Percentiles rank a stretch among this genome's conserved stretches.
These are phyloP conservation scores for Cassiopea andromeda DNA, from an alignment of 30 jellyfish, hydroid and myxozoan species.

Conservation along the genomic window DNA sequence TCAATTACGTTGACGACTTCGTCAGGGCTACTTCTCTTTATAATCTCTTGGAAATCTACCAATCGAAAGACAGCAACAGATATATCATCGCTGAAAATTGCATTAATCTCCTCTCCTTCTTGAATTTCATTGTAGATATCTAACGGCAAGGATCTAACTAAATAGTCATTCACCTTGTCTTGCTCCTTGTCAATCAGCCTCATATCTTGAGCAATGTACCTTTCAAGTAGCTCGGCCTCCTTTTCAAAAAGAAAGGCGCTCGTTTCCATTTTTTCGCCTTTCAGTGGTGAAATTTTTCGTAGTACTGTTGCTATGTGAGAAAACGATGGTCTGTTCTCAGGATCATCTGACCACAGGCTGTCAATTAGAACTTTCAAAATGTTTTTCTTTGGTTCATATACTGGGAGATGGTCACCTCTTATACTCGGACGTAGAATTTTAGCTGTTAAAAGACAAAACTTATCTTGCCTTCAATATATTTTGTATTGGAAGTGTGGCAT, in stretches of 20 bases:
- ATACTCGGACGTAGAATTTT: slow-evolving; percentile 79
- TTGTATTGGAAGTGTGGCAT: too few relatives aligned
- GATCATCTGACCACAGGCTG: slow-evolving; percentile 90
- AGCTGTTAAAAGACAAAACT: slow-evolving; percentile 14
- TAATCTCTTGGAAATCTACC: slow-evolving; percentile 52
- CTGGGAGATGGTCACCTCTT: slow-evolving; percentile 62
- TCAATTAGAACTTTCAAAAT: slow-evolving; percentile 82
- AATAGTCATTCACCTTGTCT: slow-evolving; percentile 72
- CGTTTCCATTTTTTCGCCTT: slow-evolving; percentile 77
- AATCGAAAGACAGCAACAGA: slow-evolving; percentile 64
- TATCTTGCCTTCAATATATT: too few relatives aligned
- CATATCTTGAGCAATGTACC: slow-evolving; percentile 81
- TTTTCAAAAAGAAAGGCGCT: slow-evolving; percentile 84
- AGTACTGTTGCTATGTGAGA: slow-evolving; percentile 57
- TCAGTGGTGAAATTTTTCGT: slow-evolving; percentile 76
- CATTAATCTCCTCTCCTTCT: slow-evolving; percentile 40
- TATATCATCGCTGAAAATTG: slow-evolving; percentile 37
- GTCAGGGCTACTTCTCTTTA: slow-evolving; percentile 46
- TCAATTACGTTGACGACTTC: slow-evolving; percentile 66
- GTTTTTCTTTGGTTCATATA: slow-evolving; percentile 77
- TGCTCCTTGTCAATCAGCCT: slow-evolving; percentile 70
- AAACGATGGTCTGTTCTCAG: slow-evolving; percentile 85
- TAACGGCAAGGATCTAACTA: slow-evolving; percentile 60
- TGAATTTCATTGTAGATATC: slow-evolving; percentile 11
- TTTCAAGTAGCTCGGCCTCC: slow-evolving; percentile 87